These are phyloP conservation scores for Gallinago nigripennis DNA, from an alignment of 2,797 vertebrate genomes.

Conservation along the genomic window DNA sequence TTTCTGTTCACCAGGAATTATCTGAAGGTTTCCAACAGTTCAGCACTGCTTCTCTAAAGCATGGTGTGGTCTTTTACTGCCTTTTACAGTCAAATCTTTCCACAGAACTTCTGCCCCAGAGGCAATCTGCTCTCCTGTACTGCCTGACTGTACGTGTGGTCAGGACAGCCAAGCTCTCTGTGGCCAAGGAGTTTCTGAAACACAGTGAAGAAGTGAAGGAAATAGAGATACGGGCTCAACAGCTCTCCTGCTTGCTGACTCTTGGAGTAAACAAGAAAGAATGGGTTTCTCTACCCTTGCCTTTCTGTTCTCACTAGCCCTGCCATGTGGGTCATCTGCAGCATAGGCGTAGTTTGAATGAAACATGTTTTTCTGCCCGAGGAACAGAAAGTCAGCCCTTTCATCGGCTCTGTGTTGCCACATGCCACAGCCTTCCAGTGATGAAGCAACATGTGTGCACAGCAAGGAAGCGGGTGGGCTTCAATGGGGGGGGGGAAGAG, in stretches of 20 bases:
- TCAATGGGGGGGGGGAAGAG: neutral
- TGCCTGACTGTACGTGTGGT: neutral
- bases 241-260: neutral
- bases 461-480: neutral
- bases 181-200: neutral
- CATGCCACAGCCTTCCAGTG: rapidly evolving
- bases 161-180: neutral
- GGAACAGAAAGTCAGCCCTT: neutral
- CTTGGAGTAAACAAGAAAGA: neutral
- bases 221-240: rapidly evolving
- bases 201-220: neutral
- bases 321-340: neutral
- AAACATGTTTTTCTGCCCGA: neutral
- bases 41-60: neutral
- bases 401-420: neutral
- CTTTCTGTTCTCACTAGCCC: neutral
- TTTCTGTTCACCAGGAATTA: neutral
- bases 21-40: neutral
- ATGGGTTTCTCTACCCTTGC: rapidly evolving
- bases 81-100: neutral
- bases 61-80: neutral
- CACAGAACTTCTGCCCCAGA: neutral
- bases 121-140: neutral
- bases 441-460: rapidly evolving
- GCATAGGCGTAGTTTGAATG: neutral